Percentiles rank a stretch among this genome's conserved stretches.
Evolutionary conservation across 2,888 invertebrate species (phyloP).

Genomic region (Gisinianus flammeolus): DNA sequence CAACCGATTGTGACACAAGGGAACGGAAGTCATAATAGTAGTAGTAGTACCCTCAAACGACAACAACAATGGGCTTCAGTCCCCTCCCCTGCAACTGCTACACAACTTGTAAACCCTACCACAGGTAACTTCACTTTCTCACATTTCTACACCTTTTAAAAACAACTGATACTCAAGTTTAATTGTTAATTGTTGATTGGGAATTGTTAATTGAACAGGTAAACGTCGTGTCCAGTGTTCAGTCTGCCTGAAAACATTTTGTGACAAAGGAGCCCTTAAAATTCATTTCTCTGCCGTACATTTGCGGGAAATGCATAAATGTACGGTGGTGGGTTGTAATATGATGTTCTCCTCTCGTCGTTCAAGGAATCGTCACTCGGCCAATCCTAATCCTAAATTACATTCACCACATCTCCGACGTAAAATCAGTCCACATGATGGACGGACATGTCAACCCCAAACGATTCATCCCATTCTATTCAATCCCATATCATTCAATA

Average conservation of each 20-base stretch:
- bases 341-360: slow-evolving; percentile 99
- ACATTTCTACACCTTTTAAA: not conserved
- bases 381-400: slow-evolving; percentile 97
- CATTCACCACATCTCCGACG: slow-evolving; percentile 93
- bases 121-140: slow-evolving; percentile 63
- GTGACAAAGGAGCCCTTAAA: slow-evolving; percentile 99
- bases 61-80: slow-evolving; percentile 37
- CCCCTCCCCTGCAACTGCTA: slow-evolving; percentile 65
- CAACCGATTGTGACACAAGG: slow-evolving; percentile 35
- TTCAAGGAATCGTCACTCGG: slow-evolving; percentile 94
- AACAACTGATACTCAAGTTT: not conserved
- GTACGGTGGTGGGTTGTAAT: slow-evolving; percentile 97
- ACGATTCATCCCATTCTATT: slow-evolving; percentile 46
- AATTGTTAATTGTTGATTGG: not conserved
- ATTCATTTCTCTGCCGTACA: slow-evolving; percentile 99
- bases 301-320: slow-evolving; percentile 98
- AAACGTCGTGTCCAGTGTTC: slow-evolving; percentile 98
- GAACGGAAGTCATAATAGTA: slow-evolving; percentile 36
- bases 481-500: slow-evolving; percentile 62
- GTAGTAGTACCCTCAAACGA: slow-evolving; percentile 13
- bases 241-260: slow-evolving; percentile 97
- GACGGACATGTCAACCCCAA: slow-evolving; percentile 79
- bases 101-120: slow-evolving; percentile 88
- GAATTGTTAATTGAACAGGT: slow-evolving; percentile 64
- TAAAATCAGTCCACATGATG: slow-evolving; percentile 93